phyloP scores from a whole-genome alignment of 2,113 vertebrate genomes.

The Petroica traversi region DNA sequence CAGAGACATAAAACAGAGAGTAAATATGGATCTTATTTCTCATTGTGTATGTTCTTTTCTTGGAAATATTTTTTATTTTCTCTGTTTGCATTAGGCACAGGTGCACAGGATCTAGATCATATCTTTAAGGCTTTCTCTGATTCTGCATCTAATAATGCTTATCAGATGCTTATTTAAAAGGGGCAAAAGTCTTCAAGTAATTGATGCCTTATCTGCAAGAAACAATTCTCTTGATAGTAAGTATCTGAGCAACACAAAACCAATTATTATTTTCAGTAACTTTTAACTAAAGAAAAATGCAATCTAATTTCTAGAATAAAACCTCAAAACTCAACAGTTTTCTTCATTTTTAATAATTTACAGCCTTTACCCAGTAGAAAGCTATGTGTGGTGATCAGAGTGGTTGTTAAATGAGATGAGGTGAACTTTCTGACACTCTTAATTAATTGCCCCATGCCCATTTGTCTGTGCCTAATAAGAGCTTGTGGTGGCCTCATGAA shows the following conservation, averaged over 20 bases:
- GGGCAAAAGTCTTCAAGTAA: not conserved
- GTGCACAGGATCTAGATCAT: not conserved
- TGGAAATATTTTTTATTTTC: not conserved
- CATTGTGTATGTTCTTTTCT: not conserved
- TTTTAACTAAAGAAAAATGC: constrained; percentile 33
- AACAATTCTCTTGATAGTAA: constrained; percentile 11
- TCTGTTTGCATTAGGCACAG: not conserved
- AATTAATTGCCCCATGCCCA: not conserved
- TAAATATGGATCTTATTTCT: not conserved
- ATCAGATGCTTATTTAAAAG: constrained; percentile 22
- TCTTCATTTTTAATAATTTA: constrained; percentile 1
- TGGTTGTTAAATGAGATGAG: not conserved
- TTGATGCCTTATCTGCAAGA: constrained; percentile 10
- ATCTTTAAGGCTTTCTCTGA: not conserved
- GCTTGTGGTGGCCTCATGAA: not conserved
- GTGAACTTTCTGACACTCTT: not conserved
- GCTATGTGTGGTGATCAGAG: not conserved
- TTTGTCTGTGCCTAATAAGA: not conserved
- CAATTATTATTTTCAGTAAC: constrained; percentile 21
- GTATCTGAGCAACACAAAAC: not conserved
- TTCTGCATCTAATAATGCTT: not conserved
- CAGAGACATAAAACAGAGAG: not conserved
- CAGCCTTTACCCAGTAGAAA: not conserved
- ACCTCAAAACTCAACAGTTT: not conserved
- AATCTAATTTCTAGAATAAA: constrained; percentile 23